Conservation (phyloP, 1,140 invertebrate genomes). For the Ladona fulva region DNA sequence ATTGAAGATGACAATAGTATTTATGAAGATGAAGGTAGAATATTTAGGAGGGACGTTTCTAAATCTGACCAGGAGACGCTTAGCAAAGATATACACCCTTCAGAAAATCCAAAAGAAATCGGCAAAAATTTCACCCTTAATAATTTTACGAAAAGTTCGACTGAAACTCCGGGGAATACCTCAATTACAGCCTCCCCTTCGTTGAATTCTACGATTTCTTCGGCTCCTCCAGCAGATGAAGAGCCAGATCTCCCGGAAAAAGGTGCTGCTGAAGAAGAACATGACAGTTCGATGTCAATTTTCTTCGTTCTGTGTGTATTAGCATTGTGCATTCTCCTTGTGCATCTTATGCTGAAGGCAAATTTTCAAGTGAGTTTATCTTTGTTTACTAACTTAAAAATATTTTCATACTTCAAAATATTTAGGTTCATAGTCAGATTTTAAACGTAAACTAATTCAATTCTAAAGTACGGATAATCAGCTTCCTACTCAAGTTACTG, state of each 20-base stretch:
- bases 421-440: no score
- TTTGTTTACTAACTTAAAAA: no score
- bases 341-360: constrained; percentile 89
- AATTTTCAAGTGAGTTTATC: constrained; percentile 55
- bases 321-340: constrained; percentile 84
- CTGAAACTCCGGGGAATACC: background rate
- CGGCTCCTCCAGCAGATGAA: constrained; percentile 46
- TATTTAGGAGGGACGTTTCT: background rate
- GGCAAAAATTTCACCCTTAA: background rate
- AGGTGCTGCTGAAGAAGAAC: constrained; percentile 86
- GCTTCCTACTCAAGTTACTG: no score
- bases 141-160: background rate
- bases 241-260: constrained; percentile 65
- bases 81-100: background rate
- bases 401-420: no score
- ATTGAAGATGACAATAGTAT: background rate
- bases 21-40: background rate
- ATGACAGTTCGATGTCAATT: constrained; percentile 92
- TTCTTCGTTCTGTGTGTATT: constrained; percentile 92
- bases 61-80: background rate
- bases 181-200: background rate
- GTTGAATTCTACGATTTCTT: constrained; percentile 29
- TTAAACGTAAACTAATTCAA: no score
- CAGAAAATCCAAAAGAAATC: background rate
- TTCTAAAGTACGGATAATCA: no score